Conservation (phyloP, 2,888 invertebrate genomes). For the Sipha maydis region DNA sequence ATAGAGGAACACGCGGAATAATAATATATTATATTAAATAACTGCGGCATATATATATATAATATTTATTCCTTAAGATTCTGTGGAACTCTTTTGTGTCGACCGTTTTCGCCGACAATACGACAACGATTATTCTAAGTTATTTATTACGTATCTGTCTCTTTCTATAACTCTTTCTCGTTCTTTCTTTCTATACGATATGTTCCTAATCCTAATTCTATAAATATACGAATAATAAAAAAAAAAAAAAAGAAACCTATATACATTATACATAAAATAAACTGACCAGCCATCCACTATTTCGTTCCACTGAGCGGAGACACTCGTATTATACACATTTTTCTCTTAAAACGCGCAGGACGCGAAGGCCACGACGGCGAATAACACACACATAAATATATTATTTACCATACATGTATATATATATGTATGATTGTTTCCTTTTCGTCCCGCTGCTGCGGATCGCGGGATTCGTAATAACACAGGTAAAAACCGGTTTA, state of each 20-base stretch:
- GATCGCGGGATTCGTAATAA: constrained; percentile 40
- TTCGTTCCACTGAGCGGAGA: background rate
- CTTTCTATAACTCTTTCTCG: background rate
- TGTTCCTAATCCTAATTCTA: too few species aligned
- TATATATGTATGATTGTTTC: constrained; percentile 1
- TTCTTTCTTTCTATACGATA: background rate
- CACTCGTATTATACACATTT: background rate
- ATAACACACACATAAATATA: background rate
- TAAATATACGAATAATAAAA: background rate
- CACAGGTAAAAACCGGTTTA: constrained; percentile 59
- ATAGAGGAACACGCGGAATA: constrained; percentile 16
- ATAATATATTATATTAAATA: constrained; percentile 6
- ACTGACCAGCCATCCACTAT: background rate
- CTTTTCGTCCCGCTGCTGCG: constrained; percentile 8
- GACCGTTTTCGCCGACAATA: constrained; percentile 34
- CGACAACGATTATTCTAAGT: background rate
- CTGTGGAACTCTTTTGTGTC: constrained; percentile 34
- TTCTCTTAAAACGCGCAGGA: constrained; percentile 1
- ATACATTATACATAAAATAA: background rate
- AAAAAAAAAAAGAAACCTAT: background rate
- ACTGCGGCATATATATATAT: background rate
- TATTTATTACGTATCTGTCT: constrained; percentile 4
- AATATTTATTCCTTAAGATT: background rate
- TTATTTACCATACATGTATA: background rate
- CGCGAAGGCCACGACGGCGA: background rate